These are phyloP conservation scores for Acipenser oxyrinchus DNA, from an alignment of 2,797 vertebrate genomes.

Conservation along the genomic window DNA sequence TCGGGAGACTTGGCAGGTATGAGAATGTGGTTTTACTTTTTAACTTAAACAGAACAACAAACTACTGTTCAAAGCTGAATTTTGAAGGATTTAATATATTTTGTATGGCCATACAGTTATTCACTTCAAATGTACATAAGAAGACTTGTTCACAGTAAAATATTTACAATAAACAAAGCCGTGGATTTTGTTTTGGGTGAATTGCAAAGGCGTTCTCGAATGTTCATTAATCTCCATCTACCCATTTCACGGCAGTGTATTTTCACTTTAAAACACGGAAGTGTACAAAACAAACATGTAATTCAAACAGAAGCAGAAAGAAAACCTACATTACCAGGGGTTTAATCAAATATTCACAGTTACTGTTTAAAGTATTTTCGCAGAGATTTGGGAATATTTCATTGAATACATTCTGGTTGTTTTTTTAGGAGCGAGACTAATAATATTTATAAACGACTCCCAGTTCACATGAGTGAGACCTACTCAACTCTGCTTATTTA, in stretches of 20 bases:
- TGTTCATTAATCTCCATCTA: background rate
- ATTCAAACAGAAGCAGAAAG: background rate
- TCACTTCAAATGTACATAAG: background rate
- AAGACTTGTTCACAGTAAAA: too few species aligned
- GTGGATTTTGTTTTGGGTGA: background rate
- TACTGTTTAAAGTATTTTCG: background rate
- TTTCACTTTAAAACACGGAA: background rate
- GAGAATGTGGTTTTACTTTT: too few species aligned
- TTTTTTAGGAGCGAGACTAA: background rate
- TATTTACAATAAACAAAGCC: too few species aligned
- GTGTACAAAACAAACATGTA: background rate
- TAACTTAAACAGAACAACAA: too few species aligned
- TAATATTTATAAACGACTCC: background rate
- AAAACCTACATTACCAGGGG: background rate
- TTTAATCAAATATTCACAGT: background rate
- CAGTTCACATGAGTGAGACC: background rate
- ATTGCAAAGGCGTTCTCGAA: background rate
- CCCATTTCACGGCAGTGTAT: background rate
- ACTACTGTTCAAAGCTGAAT: background rate
- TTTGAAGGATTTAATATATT: background rate
- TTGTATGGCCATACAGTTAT: background rate
- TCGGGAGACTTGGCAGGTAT: too few species aligned
- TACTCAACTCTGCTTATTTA: background rate
- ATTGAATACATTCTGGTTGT: background rate
- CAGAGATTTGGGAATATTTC: too few species aligned